Base-by-base conservation (phyloP, 2,888 invertebrate species). In the Julus scandinavius region DNA sequence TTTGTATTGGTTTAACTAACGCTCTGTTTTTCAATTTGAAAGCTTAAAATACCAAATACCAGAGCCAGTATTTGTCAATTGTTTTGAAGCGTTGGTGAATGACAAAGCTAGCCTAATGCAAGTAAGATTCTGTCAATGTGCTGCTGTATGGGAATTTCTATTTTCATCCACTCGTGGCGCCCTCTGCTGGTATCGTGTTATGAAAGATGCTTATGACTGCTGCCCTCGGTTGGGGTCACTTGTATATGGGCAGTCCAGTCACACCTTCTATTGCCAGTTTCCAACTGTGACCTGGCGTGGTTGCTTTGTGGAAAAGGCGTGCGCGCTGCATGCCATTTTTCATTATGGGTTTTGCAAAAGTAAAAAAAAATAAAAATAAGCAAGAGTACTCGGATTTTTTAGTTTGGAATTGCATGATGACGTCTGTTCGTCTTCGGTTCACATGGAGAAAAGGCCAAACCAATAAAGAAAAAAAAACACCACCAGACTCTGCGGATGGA, bases 231-330 rank as follows among this genome's bases (percentile, higher is more conserved):
- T 38, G 80, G 80, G 80, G 80, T 80, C 80, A 80, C 38, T 11
- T 4, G 38, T 29, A 86, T 45, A 54, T 49, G 86, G 86, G 86
- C 86, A 54, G 49, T 86, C n/a, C 50, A 50, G 50, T 54, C 86
- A 86, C 86, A 86, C 86, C 86, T 86, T 86, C 50, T 86, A 86
- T 86, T 86, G 86, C 86, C 50, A 50, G 50, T 50, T 50, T 86
- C 86, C 86, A 86, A 54, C 86, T 86, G 86, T 86, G 86, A 49
- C 86, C 49, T 86, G 86, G 49, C 50, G 86, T 86, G 86, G 49
- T 54, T 45, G 50, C 86, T 45, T 86, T 86, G 50, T 86, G 41
- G 86, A 86, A 86, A 29, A 86, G 50, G 86, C 86, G 49, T 80
- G 80, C 13, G 80, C 80, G 80, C 80, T 80, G 80, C 80, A 80